These are phyloP conservation scores for Drosophila meridiana DNA, from an alignment of 2,888 invertebrate genomes.

Conservation along the genomic window DNA sequence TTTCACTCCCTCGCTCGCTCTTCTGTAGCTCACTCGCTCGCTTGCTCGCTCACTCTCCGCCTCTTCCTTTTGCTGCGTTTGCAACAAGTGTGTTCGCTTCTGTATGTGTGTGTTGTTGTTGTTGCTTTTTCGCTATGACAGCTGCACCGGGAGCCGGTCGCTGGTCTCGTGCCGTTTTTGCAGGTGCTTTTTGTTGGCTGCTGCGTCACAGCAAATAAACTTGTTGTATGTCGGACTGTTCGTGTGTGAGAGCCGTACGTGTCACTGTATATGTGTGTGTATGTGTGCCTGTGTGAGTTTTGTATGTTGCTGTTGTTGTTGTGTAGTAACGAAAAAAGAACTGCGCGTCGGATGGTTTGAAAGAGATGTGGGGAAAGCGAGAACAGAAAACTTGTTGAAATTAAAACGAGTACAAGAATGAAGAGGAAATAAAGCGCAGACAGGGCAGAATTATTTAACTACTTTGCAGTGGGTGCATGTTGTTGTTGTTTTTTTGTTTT, in stretches of 20 bases:
- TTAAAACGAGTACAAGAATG: conserved; percentile 62
- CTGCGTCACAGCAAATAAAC: conserved; percentile 42
- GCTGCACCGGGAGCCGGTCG: conserved; percentile 63
- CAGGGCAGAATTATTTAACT: conserved; percentile 82
- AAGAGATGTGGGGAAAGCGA: conserved; percentile 66
- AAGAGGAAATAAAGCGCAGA: conserved; percentile 81
- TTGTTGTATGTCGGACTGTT: conserved; percentile 33
- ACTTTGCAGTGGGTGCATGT: conserved; percentile 78
- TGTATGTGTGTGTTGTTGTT: conserved; percentile 19
- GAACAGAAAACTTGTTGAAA: conserved; percentile 79
- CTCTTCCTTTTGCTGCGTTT: conserved; percentile 52
- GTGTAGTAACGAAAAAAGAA: conserved; percentile 77
- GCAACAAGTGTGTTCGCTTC: conserved; percentile 66
- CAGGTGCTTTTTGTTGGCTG: conserved; percentile 58
- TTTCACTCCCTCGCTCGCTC: background rate
- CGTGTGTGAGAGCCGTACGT: conserved; percentile 24
- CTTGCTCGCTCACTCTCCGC: conserved; percentile 5
- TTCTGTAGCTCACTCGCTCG: background rate
- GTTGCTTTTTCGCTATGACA: conserved; percentile 42
- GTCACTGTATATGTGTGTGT: conserved; percentile 19
- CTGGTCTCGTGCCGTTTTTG: conserved; percentile 62
- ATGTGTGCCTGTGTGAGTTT: conserved; percentile 22
- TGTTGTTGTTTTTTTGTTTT: conserved; percentile 48
- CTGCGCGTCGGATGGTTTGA: conserved; percentile 69
- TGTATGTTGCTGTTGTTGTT: conserved; percentile 43